phyloP scores from a whole-genome alignment of 2,797 vertebrate genomes.

The Mormyrus proboscirostris region DNA sequence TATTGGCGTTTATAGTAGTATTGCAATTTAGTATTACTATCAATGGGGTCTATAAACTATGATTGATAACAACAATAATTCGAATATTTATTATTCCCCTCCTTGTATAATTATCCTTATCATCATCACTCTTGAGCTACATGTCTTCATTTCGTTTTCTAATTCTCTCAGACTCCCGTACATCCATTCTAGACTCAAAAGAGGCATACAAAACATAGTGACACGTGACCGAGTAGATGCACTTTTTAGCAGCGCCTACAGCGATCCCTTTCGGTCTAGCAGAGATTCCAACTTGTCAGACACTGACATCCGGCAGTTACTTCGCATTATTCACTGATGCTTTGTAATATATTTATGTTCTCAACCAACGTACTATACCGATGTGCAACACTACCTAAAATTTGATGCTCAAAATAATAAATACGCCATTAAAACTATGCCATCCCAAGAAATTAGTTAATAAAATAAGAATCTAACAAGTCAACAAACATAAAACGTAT shows the following conservation, averaged over 20 bases:
- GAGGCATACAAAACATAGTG: conserved; percentile 54
- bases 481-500: neutral
- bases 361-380: neutral
- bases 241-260: conserved; percentile 70
- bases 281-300: conserved; percentile 52
- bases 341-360: conserved; percentile 16
- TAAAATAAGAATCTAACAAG: neutral
- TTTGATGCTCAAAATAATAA: neutral
- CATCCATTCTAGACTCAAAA: conserved; percentile 53
- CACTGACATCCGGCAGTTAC: conserved; percentile 15
- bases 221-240: conserved; percentile 51
- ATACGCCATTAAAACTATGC: neutral
- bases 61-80: neutral
- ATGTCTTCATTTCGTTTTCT: conserved; percentile 35
- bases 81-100: neutral
- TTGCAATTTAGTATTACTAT: neutral
- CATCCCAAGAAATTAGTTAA: neutral
- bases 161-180: conserved; percentile 38
- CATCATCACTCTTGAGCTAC: conserved; percentile 2
- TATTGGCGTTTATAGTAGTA: conserved; percentile 6
- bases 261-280: conserved; percentile 73
- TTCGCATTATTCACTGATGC: conserved; percentile 16
- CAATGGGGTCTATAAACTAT: neutral
- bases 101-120: neutral
- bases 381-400: neutral